Evolutionary conservation across 1,140 invertebrate species (phyloP).

Genomic region (Leptinotarsa undecemlineata): DNA sequence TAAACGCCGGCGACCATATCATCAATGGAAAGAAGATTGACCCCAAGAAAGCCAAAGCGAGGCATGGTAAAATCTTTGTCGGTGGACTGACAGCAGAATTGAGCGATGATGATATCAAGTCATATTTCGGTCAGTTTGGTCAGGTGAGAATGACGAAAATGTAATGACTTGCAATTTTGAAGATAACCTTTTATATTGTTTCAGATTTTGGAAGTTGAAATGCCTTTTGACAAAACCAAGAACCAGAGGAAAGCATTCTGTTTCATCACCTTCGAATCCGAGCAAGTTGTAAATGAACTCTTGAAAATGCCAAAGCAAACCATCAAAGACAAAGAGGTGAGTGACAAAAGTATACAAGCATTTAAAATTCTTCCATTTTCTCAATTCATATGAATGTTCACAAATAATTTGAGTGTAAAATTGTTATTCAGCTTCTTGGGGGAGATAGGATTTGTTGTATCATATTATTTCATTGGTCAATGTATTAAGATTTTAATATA

Average conservation of each 20-base stretch:
- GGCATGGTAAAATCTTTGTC: slow-evolving; percentile 93
- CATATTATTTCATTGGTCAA: not conserved
- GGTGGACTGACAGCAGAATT: slow-evolving; percentile 89
- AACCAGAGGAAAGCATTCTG: slow-evolving; percentile 94
- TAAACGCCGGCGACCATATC: slow-evolving; percentile 81
- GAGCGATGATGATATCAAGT: slow-evolving; percentile 90
- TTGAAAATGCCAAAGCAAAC: slow-evolving; percentile 90
- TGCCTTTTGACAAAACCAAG: slow-evolving; percentile 95
- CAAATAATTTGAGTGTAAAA: too few relatives aligned
- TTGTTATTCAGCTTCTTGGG: too few relatives aligned
- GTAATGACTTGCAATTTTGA: slow-evolving; percentile 9
- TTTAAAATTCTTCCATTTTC: not conserved
- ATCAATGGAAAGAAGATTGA: slow-evolving; percentile 94
- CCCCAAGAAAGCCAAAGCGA: slow-evolving; percentile 91
- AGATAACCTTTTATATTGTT: slow-evolving; percentile 20
- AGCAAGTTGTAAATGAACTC: slow-evolving; percentile 88
- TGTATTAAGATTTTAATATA: not conserved
- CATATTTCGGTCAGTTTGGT: slow-evolving; percentile 88
- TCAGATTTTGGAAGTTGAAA: slow-evolving; percentile 90
- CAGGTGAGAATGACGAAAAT: slow-evolving; percentile 77
- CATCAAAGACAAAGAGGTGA: slow-evolving; percentile 87
- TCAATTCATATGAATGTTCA: not conserved
- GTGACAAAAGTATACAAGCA: slow-evolving; percentile 34
- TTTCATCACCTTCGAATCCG: slow-evolving; percentile 93
- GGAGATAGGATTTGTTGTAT: too few relatives aligned